phyloP scores from a whole-genome alignment of 2,113 vertebrate species.

The Melanotaenia duboulayi region DNA sequence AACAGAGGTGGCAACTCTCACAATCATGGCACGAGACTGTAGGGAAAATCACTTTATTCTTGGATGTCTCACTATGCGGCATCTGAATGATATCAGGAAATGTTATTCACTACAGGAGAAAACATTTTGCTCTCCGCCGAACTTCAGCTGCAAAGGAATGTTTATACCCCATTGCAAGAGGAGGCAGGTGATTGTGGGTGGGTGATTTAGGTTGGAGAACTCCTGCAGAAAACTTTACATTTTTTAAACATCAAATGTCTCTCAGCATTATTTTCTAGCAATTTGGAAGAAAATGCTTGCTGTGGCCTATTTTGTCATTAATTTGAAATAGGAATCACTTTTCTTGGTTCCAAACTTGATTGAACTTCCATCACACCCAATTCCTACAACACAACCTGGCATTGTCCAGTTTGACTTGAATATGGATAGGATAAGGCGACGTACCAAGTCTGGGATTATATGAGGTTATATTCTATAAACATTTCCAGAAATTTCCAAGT shows the following conservation, averaged over 20 bases:
- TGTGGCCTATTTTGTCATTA: neutral
- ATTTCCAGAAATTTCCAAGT: too few species aligned
- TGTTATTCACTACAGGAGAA: neutral
- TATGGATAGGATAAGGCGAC: neutral
- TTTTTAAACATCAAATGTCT: neutral
- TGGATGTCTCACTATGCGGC: conserved; percentile 8
- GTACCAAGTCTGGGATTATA: too few species aligned
- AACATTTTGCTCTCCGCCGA: neutral
- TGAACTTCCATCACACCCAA: neutral
- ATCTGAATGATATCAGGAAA: conserved; percentile 20
- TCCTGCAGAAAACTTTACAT: neutral
- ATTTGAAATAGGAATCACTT: neutral
- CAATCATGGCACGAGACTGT: conserved; percentile 14
- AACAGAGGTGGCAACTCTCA: conserved; percentile 29
- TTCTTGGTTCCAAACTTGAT: conserved; percentile 1
- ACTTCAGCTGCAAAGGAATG: neutral
- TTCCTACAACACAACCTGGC: conserved; percentile 6
- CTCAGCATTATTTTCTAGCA: neutral
- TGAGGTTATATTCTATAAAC: too few species aligned
- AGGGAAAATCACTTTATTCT: conserved; percentile 24
- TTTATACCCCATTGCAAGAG: neutral
- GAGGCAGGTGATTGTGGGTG: neutral
- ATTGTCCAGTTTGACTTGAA: neutral
- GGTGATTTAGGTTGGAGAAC: neutral
- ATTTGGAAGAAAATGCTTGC: neutral